These are phyloP conservation scores for Fragum whitleyi DNA, from an alignment of 2,888 invertebrate species.

Conservation along the genomic window DNA sequence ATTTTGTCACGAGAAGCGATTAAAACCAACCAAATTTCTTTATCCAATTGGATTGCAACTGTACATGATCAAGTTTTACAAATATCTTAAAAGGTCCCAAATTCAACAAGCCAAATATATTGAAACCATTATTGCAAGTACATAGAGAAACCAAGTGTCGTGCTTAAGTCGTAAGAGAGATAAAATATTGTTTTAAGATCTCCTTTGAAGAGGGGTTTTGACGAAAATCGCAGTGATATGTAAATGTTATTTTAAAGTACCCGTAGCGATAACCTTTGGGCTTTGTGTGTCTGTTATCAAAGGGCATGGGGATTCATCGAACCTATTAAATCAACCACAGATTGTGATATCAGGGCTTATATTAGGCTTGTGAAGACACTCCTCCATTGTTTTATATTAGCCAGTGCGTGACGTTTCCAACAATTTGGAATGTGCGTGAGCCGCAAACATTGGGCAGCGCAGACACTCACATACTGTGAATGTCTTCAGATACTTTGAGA, in stretches of 20 bases:
- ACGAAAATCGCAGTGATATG: constrained; percentile 55
- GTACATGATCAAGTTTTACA: too few species aligned
- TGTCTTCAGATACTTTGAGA: too few species aligned
- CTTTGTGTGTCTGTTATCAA: constrained; percentile 51
- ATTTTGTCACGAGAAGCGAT: too few species aligned
- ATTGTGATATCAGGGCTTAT: constrained; percentile 1
- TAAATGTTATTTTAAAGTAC: constrained; percentile 67
- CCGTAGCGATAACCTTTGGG: constrained; percentile 49
- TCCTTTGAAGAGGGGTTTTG: constrained; percentile 58
- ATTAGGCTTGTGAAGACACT: not conserved
- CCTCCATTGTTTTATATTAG: not conserved
- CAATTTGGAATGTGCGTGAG: too few species aligned
- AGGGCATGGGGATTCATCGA: constrained; percentile 35
- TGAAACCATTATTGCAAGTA: not conserved
- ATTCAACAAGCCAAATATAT: not conserved
- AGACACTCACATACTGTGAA: too few species aligned
- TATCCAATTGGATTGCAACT: too few species aligned
- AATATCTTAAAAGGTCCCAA: too few species aligned
- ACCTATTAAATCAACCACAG: constrained; percentile 43
- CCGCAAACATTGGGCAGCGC: too few species aligned
- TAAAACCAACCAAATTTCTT: too few species aligned
- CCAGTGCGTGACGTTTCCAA: too few species aligned
- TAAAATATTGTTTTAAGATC: constrained; percentile 57
- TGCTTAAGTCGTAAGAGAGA: constrained; percentile 31
- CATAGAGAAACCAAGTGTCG: not conserved